Evolutionary conservation across 2,888 invertebrate genomes (phyloP).

Genomic region (Euplagia quadripunctaria): DNA sequence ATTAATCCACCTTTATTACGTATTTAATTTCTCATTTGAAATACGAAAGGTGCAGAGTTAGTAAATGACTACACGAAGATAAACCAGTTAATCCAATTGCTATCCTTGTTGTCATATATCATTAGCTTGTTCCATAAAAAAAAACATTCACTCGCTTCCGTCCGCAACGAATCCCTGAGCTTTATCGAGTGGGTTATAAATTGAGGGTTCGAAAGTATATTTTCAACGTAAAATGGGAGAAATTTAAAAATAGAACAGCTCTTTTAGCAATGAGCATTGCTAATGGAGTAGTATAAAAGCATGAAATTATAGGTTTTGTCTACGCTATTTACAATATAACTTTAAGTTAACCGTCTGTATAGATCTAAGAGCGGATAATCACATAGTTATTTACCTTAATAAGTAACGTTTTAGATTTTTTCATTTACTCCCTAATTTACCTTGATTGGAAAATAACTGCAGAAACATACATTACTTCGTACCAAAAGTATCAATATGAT

Average conservation of each 20-base stretch:
- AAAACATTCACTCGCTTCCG: conserved; percentile 42
- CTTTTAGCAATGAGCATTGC: conserved; percentile 45
- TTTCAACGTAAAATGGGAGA: conserved; percentile 59
- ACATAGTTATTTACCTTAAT: too few relatives aligned
- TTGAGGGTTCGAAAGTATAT: conserved; percentile 63
- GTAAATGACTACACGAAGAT: conserved; percentile 7
- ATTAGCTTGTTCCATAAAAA: conserved; percentile 21
- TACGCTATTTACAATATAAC: not conserved
- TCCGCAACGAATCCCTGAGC: conserved; percentile 44
- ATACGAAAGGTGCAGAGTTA: not conserved
- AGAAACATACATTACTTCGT: too few relatives aligned
- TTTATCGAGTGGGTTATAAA: conserved; percentile 65
- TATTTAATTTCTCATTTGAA: not conserved
- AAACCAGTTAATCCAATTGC: conserved; percentile 12
- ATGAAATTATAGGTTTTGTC: not conserved
- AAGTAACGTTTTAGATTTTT: too few relatives aligned
- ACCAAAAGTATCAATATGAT: too few relatives aligned
- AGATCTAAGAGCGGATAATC: too few relatives aligned
- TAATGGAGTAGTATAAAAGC: conserved; percentile 33
- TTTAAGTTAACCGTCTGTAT: too few relatives aligned
- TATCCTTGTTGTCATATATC: conserved; percentile 18
- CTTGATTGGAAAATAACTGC: too few relatives aligned
- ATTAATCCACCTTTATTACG: not conserved
- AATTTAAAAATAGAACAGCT: conserved; percentile 61
- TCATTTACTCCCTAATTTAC: too few relatives aligned